Conservation (phyloP, 2,888 invertebrate genomes). For the Tanytarsus gracilentus region DNA sequence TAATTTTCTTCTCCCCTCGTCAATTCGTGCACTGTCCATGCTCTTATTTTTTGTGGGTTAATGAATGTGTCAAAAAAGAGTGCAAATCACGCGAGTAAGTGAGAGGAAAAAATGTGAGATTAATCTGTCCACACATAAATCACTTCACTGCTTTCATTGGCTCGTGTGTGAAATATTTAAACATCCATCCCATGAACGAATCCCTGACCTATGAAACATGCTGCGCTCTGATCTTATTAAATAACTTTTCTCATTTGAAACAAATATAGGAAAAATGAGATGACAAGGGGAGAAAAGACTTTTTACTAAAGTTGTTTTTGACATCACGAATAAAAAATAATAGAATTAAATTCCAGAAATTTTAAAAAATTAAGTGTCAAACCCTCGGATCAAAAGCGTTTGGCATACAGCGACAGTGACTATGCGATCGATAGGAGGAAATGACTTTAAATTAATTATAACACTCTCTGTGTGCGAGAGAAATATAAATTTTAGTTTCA, state of each 20-base stretch:
- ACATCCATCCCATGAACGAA: conserved; percentile 4
- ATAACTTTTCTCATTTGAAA: not conserved
- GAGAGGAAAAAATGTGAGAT: conserved; percentile 16
- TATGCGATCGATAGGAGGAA: conserved; percentile 24
- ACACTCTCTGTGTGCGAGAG: conserved; percentile 1
- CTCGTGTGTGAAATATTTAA: conserved; percentile 9
- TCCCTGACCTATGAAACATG: conserved; percentile 24
- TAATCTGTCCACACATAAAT: conserved; percentile 25
- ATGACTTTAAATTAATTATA: conserved; percentile 26
- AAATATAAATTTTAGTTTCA: not conserved
- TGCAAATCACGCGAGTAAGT: not conserved
- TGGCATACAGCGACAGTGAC: not conserved
- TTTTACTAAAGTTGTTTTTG: too few relatives aligned
- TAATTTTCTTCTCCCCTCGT: not conserved
- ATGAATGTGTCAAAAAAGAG: conserved; percentile 24
- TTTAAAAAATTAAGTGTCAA: not conserved
- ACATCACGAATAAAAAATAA: too few relatives aligned
- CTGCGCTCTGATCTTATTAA: conserved; percentile 2
- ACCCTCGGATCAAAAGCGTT: not conserved
- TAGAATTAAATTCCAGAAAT: not conserved
- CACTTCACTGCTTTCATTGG: conserved; percentile 10
- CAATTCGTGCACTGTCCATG: not conserved
- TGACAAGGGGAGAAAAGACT: too few relatives aligned
- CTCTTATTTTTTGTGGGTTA: conserved; percentile 1
- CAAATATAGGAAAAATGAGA: too few relatives aligned